These are phyloP conservation scores for Yponomeuta cagnagella DNA, from an alignment of 2,888 invertebrate genomes.

Conservation along the genomic window DNA sequence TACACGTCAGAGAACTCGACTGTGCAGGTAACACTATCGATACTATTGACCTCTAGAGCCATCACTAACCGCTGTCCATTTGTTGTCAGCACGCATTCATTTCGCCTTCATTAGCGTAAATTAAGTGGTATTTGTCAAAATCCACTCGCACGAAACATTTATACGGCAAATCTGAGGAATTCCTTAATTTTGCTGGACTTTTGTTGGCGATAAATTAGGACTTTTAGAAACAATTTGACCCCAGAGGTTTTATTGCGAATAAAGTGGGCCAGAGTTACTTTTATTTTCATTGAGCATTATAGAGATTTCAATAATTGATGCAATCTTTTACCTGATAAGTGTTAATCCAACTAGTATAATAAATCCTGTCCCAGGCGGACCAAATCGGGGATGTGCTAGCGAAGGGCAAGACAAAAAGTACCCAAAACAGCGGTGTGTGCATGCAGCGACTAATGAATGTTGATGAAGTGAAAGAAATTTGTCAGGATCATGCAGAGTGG, in stretches of 20 bases:
- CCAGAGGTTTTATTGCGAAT: constrained; percentile 44
- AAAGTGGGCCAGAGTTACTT: constrained; percentile 37
- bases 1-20: neutral
- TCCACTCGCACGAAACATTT: constrained; percentile 43
- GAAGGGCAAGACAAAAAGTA: too few species aligned
- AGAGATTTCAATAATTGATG: too few species aligned
- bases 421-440: too few species aligned
- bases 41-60: neutral
- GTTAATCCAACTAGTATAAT: too few species aligned
- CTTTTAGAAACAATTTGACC: constrained; percentile 24
- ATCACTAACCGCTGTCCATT: constrained; percentile 47
- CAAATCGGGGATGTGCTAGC: too few species aligned
- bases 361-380: too few species aligned
- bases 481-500: too few species aligned
- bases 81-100: constrained; percentile 58
- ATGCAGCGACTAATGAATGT: too few species aligned
- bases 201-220: constrained; percentile 31
- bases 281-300: constrained; percentile 21
- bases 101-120: constrained; percentile 70
- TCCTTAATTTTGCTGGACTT: constrained; percentile 46
- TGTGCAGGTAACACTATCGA: neutral
- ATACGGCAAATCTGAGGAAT: constrained; percentile 31
- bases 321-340: too few species aligned
- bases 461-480: too few species aligned
- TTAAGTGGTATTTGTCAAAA: constrained; percentile 74